Percentiles rank a stretch among this genome's conserved stretches.
phyloP scores from a whole-genome alignment of 1,140 invertebrate genomes.

The Gonioctena quinquepunctata region DNA sequence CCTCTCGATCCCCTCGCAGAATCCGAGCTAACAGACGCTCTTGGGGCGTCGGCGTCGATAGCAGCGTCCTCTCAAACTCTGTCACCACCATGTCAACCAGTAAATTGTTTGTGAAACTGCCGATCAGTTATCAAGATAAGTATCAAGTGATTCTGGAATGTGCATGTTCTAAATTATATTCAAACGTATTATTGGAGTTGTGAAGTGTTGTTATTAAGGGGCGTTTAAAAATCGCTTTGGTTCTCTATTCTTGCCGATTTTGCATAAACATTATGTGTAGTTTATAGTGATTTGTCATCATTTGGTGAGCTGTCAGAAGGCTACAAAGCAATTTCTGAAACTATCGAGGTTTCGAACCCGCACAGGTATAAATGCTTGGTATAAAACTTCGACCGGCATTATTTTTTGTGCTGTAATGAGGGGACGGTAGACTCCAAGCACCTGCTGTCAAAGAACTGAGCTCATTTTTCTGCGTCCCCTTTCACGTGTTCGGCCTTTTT shows the following conservation, averaged over 20 bases:
- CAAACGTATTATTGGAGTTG: background rate
- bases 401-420: background rate
- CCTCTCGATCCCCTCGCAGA: constrained; percentile 27
- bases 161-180: background rate
- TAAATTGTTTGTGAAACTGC: constrained; percentile 36
- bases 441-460: constrained; percentile 34
- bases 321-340: constrained; percentile 1
- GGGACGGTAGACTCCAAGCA: constrained; percentile 22
- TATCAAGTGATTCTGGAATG: constrained; percentile 16
- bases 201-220: background rate
- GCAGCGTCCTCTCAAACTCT: constrained; percentile 32
- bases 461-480: constrained; percentile 41
- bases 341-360: background rate
- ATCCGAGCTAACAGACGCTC: constrained; percentile 37
- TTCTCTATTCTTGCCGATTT: constrained; percentile 6
- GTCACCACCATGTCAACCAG: constrained; percentile 44
- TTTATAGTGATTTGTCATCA: constrained; percentile 45
- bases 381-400: background rate
- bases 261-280: constrained; percentile 30
- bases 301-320: constrained; percentile 27
- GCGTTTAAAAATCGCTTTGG: constrained; percentile 29
- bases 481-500: constrained; percentile 33
- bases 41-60: constrained; percentile 45
- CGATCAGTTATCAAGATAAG: constrained; percentile 32
- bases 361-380: constrained; percentile 5